These are phyloP conservation scores for Melanotaenia pygmaea DNA, from an alignment of 2,797 vertebrate genomes.

Conservation along the genomic window DNA sequence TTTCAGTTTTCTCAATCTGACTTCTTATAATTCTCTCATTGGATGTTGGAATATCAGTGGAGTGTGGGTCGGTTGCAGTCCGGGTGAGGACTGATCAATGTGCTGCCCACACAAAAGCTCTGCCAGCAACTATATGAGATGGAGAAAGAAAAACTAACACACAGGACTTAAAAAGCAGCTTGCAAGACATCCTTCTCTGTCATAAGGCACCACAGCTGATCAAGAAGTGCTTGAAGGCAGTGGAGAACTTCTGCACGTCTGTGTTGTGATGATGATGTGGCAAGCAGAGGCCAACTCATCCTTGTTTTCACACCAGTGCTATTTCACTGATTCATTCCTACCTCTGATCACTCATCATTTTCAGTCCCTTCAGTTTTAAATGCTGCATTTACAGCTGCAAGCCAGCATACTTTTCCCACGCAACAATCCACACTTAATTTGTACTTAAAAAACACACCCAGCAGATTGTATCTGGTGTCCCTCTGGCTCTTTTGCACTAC, in stretches of 20 bases:
- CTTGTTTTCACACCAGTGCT: slow-evolving; percentile 11
- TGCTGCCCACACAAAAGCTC: slow-evolving; percentile 54
- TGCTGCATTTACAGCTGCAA: slow-evolving; percentile 51
- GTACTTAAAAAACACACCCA: slow-evolving; percentile 19
- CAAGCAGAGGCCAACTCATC: not conserved
- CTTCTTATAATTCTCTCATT: slow-evolving; percentile 38
- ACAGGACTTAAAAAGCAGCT: not conserved
- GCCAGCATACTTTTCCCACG: slow-evolving; percentile 42
- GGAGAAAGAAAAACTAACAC: slow-evolving; percentile 19
- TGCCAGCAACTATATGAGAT: slow-evolving; percentile 28
- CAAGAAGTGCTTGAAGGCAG: slow-evolving; percentile 4
- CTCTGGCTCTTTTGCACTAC: slow-evolving; percentile 24
- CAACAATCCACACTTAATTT: slow-evolving; percentile 19
- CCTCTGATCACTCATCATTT: not conserved
- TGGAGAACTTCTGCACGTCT: not conserved
- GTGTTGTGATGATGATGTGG: slow-evolving; percentile 3
- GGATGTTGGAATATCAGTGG: slow-evolving; percentile 35
- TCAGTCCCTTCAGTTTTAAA: slow-evolving; percentile 20
- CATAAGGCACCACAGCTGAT: not conserved
- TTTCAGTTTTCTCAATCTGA: slow-evolving; percentile 18
- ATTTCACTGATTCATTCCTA: slow-evolving; percentile 17
- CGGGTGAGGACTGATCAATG: slow-evolving; percentile 46
- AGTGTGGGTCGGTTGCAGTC: slow-evolving; percentile 48
- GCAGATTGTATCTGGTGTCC: slow-evolving; percentile 28
- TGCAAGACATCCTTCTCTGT: not conserved